Percentiles rank a stretch among this genome's conserved stretches.
Evolutionary conservation across 92 coral and sea anemone genomes (phyloP).

Genomic region (Ricordea florida): DNA sequence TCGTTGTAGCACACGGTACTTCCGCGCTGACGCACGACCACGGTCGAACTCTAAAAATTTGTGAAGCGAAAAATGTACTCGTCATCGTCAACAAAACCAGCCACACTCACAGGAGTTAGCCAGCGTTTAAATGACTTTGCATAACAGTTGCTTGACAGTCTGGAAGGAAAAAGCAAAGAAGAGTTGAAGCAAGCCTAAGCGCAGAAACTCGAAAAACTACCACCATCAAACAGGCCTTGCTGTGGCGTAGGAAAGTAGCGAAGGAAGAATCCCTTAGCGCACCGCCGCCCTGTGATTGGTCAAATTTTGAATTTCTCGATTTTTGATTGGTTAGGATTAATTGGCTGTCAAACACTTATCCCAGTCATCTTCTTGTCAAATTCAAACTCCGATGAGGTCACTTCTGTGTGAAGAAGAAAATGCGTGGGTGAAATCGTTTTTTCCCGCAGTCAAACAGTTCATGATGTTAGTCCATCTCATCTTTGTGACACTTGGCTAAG

Average conservation of each 20-base stretch:
- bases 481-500: too few relatives aligned
- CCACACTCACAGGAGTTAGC: conserved; percentile 24
- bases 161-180: conserved; percentile 29
- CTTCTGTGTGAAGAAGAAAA: too few relatives aligned
- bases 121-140: conserved; percentile 10
- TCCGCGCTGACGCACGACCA: conserved; percentile 24
- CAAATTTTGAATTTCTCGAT: not conserved
- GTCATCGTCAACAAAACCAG: not conserved
- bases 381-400: conserved; percentile 31
- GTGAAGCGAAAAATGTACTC: conserved; percentile 5
- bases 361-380: not conserved
- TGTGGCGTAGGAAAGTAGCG: conserved; percentile 22
- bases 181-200: conserved; percentile 45
- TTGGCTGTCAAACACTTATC: conserved; percentile 3
- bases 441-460: too few relatives aligned
- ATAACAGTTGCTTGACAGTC: conserved; percentile 6
- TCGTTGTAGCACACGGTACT: conserved; percentile 26
- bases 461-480: too few relatives aligned
- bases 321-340: conserved; percentile 6
- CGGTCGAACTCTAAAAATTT: not conserved
- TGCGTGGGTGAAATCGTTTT: too few relatives aligned
- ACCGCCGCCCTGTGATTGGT: conserved; percentile 27
- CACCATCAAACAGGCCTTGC: conserved; percentile 38
- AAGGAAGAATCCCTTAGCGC: conserved; percentile 15
- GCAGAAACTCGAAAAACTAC: conserved; percentile 30